These are phyloP conservation scores for Saxicola maurus DNA, from an alignment of 2,797 vertebrate genomes.

Conservation along the genomic window DNA sequence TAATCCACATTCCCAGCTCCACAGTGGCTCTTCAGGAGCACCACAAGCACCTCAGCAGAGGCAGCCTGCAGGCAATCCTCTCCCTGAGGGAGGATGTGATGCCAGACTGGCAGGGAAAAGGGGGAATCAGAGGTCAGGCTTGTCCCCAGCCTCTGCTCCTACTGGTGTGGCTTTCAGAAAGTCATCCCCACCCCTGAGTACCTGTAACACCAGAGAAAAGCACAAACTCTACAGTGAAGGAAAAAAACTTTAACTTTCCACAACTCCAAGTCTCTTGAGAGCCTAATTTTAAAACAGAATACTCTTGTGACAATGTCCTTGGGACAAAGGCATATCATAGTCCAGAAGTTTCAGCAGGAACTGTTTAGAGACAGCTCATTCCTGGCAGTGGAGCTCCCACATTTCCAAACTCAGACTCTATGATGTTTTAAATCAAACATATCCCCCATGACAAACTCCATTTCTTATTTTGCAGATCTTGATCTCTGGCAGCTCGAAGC, in stretches of 20 bases:
- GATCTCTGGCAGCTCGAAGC: background rate
- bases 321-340: background rate
- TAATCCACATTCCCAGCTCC: rapidly evolving
- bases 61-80: background rate
- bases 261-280: background rate
- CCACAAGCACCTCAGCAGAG: background rate
- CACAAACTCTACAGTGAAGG: background rate
- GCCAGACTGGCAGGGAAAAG: background rate
- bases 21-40: background rate
- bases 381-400: background rate
- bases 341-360: background rate
- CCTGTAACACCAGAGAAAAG: background rate
- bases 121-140: background rate
- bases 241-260: rapidly evolving
- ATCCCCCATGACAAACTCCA: rapidly evolving
- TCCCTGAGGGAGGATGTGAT: background rate
- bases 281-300: background rate
- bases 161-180: background rate
- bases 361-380: background rate
- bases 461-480: background rate
- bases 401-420: background rate
- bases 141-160: background rate
- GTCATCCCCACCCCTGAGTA: background rate
- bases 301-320: background rate
- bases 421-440: background rate